Evolutionary conservation across 2,113 vertebrate genomes (phyloP), one percentile per base, ranked within the genome.

Genomic region (Anguilla japonica): DNA sequence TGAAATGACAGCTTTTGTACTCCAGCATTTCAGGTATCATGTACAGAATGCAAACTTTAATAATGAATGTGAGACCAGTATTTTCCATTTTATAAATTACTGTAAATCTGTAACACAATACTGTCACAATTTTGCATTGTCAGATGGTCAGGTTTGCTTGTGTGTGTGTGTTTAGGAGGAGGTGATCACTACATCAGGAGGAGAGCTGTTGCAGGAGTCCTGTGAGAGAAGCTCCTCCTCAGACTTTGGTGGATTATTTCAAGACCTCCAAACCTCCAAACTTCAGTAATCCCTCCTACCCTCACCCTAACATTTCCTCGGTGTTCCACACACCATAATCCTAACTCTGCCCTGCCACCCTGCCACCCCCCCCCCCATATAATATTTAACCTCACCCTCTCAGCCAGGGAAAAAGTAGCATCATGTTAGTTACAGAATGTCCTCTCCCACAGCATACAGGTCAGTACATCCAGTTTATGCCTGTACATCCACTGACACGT

Each of bases 121-220:
- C 43, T 46, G 5, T 4, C 8, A 46, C 43, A 46, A 46, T 5
- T 46, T 46, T 53, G 43, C 8, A 14, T 53, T 14, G 50, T 53
- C 50, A 53, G 50, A 11, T 14, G 50, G 50, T 53, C 50, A 53
- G 50, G 50, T 53, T 53, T 53, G 13, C 13, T 6, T 26, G 16
- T 41, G 16, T 67, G 53, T 86, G 79, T 80, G 34, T 41, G 56
- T 67, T 18, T 89, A 97, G 97, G 97, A 97, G 86, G 96, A 97
- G 93, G 95, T 95, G 67, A 97, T 97, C 91, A 97, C 97, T 18
- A 95, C 96, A 50, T 96, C 96, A 43, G 97, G 97, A 85, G 95
- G 95, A 89, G 97, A 97, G 88, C 89, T 97, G 80, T 95, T 97
- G 0, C 91, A 95, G 93, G 94, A 96, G 81, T 94, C 96, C 71